phyloP scores from a whole-genome alignment of 2,113 vertebrate species.

The Etheostoma spectabile region DNA sequence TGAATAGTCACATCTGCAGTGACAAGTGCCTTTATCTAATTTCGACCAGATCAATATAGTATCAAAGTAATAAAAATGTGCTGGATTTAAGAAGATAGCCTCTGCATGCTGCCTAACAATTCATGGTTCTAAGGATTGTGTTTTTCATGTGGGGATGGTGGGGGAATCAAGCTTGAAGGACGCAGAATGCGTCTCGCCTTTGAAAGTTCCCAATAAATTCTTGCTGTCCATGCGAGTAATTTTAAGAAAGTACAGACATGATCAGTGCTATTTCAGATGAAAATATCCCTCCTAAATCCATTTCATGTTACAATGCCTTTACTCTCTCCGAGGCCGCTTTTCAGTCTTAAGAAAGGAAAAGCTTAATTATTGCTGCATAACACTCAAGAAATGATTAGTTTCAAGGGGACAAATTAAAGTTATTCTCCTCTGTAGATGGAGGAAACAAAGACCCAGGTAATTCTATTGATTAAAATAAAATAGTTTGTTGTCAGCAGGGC shows the following conservation, averaged over 20 bases:
- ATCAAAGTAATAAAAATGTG: constrained; percentile 37
- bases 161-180: constrained; percentile 47
- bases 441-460: constrained; percentile 68
- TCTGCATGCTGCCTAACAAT: constrained; percentile 1
- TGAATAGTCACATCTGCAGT: constrained; percentile 35
- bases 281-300: constrained; percentile 70
- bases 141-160: constrained; percentile 10
- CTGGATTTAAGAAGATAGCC: constrained; percentile 33
- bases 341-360: constrained; percentile 52
- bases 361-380: constrained; percentile 64
- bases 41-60: constrained; percentile 38
- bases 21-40: constrained; percentile 41
- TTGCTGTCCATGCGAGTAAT: constrained; percentile 48
- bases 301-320: constrained; percentile 55
- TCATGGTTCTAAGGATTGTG: not conserved
- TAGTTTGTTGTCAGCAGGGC: constrained; percentile 50
- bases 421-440: constrained; percentile 60
- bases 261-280: constrained; percentile 64
- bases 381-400: constrained; percentile 63
- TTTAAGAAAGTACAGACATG: constrained; percentile 58
- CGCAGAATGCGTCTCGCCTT: constrained; percentile 25
- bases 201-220: constrained; percentile 43
- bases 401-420: constrained; percentile 72
- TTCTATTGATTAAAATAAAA: constrained; percentile 71
- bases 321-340: constrained; percentile 54